Percentiles rank a stretch among this genome's conserved stretches.
Conservation (phyloP, 2,888 invertebrate species). For the Lasiommata megera region DNA sequence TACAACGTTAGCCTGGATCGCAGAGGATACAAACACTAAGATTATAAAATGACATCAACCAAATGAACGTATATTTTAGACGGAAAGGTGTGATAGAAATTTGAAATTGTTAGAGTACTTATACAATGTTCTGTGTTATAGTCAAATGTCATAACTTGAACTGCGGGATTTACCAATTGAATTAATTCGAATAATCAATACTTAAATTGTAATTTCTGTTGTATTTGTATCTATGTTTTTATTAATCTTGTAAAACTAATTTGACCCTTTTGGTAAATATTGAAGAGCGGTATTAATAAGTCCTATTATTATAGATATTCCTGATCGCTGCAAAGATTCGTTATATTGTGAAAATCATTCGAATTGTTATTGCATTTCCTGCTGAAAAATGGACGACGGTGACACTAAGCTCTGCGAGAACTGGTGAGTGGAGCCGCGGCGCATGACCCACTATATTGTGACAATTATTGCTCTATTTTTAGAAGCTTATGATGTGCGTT, state of each 20-base stretch:
- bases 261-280: neutral
- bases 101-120: too few species aligned
- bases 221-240: neutral
- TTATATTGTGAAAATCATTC: neutral
- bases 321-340: neutral
- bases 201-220: neutral
- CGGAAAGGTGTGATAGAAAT: too few species aligned
- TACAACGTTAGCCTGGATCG: too few species aligned
- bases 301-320: neutral
- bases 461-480: constrained; percentile 70
- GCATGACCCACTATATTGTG: constrained; percentile 46
- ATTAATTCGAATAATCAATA: neutral
- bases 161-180: constrained; percentile 28
- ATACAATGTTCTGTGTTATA: too few species aligned
- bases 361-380: constrained; percentile 9
- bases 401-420: constrained; percentile 72
- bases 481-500: constrained; percentile 58
- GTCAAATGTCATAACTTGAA: constrained; percentile 18
- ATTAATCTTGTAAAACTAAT: neutral
- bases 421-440: constrained; percentile 65
- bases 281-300: neutral
- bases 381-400: constrained; percentile 57
- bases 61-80: too few species aligned
- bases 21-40: too few species aligned
- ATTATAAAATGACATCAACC: too few species aligned